These are phyloP conservation scores for Chloebia gouldiae DNA, from an alignment of 2,113 vertebrate species.

Conservation along the genomic window DNA sequence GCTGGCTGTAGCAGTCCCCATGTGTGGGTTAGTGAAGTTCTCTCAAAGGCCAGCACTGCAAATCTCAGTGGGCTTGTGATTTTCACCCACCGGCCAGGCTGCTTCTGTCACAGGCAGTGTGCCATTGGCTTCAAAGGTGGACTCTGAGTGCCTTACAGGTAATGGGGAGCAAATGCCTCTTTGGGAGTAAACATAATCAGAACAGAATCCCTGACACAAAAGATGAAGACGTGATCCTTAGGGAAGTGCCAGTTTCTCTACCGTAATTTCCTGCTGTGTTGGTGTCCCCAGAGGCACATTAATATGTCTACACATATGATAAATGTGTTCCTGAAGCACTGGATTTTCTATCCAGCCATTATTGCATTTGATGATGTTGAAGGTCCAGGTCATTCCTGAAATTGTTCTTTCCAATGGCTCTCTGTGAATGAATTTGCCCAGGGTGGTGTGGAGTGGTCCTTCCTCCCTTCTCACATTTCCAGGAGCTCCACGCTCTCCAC, in stretches of 20 bases:
- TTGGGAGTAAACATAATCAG: background rate
- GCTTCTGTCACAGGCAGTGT: background rate
- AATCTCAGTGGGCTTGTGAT: background rate
- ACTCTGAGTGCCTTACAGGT: background rate
- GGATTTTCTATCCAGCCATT: background rate
- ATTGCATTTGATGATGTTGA: background rate
- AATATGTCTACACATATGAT: rapidly evolving
- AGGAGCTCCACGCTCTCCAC: background rate
- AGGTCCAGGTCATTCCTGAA: background rate
- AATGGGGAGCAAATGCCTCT: background rate
- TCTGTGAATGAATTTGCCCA: background rate
- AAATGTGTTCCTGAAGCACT: background rate
- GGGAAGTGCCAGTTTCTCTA: background rate
- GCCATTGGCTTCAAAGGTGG: background rate
- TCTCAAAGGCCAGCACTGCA: background rate
- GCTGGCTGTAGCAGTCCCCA: background rate
- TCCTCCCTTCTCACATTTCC: background rate
- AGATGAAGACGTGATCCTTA: background rate
- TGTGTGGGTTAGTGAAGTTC: background rate
- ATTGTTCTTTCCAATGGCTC: background rate
- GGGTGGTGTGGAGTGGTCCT: rapidly evolving
- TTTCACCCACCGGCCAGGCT: background rate
- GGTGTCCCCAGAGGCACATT: background rate
- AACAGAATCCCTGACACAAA: background rate
- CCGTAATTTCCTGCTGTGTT: rapidly evolving